phyloP scores from a whole-genome alignment of 2,888 invertebrate genomes.

The Oeneis ivallda region DNA sequence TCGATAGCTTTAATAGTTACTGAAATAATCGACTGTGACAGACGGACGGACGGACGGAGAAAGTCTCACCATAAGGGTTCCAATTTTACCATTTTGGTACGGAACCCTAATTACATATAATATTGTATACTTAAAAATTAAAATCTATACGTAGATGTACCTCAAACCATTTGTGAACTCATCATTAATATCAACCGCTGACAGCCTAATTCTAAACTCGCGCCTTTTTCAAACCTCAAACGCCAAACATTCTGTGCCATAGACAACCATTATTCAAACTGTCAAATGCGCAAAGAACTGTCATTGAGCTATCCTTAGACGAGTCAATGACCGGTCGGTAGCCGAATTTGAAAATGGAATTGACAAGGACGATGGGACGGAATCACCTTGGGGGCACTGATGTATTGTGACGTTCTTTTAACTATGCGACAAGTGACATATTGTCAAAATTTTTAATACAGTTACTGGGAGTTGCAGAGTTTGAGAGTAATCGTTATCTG shows the following conservation, averaged over 20 bases:
- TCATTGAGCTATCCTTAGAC: slow-evolving; percentile 70
- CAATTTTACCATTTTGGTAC: no score
- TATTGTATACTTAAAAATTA: no score
- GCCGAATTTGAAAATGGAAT: slow-evolving; percentile 50
- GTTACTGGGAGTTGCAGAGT: slow-evolving; percentile 63
- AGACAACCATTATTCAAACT: slow-evolving; percentile 75
- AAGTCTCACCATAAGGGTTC: no score
- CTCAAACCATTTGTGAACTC: slow-evolving; percentile 15
- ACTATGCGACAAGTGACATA: slow-evolving; percentile 61
- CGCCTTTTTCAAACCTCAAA: slow-evolving; percentile 63
- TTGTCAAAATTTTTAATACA: slow-evolving; percentile 66
- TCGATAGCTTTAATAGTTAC: no score
- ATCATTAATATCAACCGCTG: slow-evolving; percentile 44
- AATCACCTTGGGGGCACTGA: slow-evolving; percentile 42
- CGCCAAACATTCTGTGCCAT: slow-evolving; percentile 55
- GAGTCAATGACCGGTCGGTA: slow-evolving; percentile 58
- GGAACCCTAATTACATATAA: no score
- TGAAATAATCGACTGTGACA: no score
- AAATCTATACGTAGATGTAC: neutral
- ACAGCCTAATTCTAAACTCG: slow-evolving; percentile 54
- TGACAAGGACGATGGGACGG: slow-evolving; percentile 49
- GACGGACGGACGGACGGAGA: no score
- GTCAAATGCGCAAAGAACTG: slow-evolving; percentile 71
- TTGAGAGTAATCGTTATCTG: slow-evolving; percentile 56
- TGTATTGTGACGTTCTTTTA: slow-evolving; percentile 68